These are phyloP conservation scores for Phoxinus phoxinus DNA, from an alignment of 2,113 vertebrate genomes.

Conservation along the genomic window DNA sequence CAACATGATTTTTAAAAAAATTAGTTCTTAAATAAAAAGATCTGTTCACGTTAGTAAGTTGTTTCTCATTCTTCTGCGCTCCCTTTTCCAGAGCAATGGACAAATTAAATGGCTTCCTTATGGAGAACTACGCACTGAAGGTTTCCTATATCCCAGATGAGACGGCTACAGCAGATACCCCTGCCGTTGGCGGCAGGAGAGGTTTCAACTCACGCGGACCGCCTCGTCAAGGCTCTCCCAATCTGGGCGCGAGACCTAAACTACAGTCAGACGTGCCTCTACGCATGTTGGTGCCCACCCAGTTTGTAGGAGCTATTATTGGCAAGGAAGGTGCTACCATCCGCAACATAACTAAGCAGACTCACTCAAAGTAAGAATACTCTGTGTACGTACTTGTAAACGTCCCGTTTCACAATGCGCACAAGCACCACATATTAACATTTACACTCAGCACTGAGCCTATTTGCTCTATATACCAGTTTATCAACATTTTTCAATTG, in stretches of 20 bases:
- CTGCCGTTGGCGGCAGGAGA: constrained; percentile 79
- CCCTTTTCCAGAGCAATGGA: constrained; percentile 85
- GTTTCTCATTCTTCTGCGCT: background rate
- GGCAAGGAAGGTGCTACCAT: constrained; percentile 98
- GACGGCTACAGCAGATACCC: constrained; percentile 76
- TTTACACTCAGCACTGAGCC: background rate
- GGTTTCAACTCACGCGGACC: constrained; percentile 86
- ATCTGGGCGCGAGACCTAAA: constrained; percentile 85
- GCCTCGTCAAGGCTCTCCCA: constrained; percentile 87
- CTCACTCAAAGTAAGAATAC: constrained; percentile 92
- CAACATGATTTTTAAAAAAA: background rate
- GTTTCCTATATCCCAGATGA: constrained; percentile 97
- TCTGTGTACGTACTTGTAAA: background rate
- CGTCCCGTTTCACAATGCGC: background rate
- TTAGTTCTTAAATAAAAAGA: background rate
- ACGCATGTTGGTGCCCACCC: constrained; percentile 93
- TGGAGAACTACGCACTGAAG: constrained; percentile 93
- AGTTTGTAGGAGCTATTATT: constrained; percentile 97
- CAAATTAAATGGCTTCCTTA: constrained; percentile 93
- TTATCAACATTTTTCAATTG: background rate
- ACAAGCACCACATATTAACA: background rate
- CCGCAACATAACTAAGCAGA: constrained; percentile 97
- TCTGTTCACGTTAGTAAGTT: background rate
- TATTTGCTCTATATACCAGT: background rate
- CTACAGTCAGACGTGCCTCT: constrained; percentile 90